These are phyloP conservation scores for Trididemnum nubilum DNA, from an alignment of 23 tunicate genomes.

Conservation along the genomic window DNA sequence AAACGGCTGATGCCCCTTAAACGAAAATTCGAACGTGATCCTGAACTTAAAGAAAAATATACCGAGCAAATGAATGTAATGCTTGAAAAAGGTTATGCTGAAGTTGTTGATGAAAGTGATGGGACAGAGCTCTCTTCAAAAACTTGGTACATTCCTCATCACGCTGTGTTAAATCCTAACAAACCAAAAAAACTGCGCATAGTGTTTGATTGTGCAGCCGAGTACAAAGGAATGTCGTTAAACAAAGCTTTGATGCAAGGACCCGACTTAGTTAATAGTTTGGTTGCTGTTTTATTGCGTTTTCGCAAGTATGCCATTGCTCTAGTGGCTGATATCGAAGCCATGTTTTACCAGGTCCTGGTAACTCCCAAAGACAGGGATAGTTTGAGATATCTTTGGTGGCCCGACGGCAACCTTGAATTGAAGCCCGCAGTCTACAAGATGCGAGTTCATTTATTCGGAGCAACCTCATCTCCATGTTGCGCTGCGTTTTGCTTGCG, in stretches of 20 bases:
- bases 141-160: constrained; percentile 33
- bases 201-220: constrained; percentile 31
- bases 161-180: constrained; percentile 14
- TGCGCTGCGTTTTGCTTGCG: constrained; percentile 40
- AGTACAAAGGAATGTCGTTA: constrained; percentile 10
- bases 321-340: constrained; percentile 39
- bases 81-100: constrained; percentile 8
- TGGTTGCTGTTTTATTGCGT: constrained; percentile 32
- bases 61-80: constrained; percentile 6
- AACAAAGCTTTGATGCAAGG: constrained; percentile 32
- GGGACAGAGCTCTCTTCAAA: not conserved
- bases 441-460: constrained; percentile 41
- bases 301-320: constrained; percentile 48
- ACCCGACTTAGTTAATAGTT: constrained; percentile 42
- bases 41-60: not conserved
- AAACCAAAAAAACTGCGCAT: constrained; percentile 10
- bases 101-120: not conserved
- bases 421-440: not conserved
- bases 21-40: constrained; percentile 5
- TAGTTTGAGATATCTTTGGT: constrained; percentile 35
- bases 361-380: constrained; percentile 31
- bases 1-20: constrained; percentile 18
- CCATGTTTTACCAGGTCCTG: constrained; percentile 57
- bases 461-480: constrained; percentile 50
- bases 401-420: constrained; percentile 33